Evolutionary conservation across 1,140 invertebrate species (phyloP).

Genomic region (Trichonephila inaurata): DNA sequence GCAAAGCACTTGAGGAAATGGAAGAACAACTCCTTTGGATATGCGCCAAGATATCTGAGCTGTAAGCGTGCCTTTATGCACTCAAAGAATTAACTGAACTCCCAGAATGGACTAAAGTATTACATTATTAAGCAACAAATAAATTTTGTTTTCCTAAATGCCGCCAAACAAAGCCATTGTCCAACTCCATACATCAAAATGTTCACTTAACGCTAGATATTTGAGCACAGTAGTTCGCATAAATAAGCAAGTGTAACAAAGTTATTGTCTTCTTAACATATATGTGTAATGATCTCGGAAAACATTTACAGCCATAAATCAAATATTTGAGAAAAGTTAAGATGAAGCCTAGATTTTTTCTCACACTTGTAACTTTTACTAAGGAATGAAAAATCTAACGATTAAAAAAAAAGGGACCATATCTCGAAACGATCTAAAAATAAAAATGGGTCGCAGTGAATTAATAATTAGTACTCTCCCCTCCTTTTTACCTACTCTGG

Average conservation of each 20-base stretch:
- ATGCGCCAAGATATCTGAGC: conserved; percentile 58
- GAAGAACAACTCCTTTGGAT: conserved; percentile 52
- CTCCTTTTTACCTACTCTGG: no score
- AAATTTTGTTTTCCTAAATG: conserved; percentile 10
- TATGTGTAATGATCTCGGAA: neutral
- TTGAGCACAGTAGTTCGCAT: neutral
- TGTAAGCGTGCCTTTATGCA: conserved; percentile 54
- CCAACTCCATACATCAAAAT: conserved; percentile 25
- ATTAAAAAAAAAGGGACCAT: no score
- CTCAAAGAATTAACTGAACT: conserved; percentile 68
- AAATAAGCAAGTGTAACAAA: conserved; percentile 19
- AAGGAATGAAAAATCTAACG: no score
- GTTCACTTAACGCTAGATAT: neutral
- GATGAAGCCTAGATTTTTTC: neutral
- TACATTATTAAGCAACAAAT: conserved; percentile 68
- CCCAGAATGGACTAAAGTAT: conserved; percentile 51
- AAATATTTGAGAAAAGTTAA: neutral
- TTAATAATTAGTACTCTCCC: no score
- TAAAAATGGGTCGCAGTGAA: no score
- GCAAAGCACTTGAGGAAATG: conserved; percentile 67
- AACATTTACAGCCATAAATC: neutral
- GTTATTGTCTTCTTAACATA: no score
- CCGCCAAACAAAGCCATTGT: conserved; percentile 45
- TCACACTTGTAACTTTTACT: no score
- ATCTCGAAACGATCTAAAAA: no score